phyloP scores from a whole-genome alignment of 2,797 vertebrate species.

The Pachyuromys duprasi region DNA sequence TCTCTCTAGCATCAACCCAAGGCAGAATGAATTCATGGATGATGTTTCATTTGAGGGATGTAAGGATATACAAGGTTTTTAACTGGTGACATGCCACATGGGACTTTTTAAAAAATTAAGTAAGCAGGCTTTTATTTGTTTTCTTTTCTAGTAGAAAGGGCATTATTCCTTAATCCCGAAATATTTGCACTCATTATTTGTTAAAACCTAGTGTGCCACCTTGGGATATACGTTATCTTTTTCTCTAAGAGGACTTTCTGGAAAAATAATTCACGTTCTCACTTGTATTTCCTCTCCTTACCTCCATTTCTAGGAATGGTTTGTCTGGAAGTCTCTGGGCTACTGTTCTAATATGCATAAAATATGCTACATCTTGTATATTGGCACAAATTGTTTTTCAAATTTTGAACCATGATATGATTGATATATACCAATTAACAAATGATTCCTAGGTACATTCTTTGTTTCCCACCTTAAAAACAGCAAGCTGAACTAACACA shows the following conservation, averaged over 20 bases:
- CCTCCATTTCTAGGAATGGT: background rate
- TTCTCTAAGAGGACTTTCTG: background rate
- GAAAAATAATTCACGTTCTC: background rate
- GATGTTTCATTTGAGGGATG: background rate
- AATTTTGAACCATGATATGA: background rate
- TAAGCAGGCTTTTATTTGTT: background rate
- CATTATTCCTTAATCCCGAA: background rate
- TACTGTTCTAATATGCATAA: background rate
- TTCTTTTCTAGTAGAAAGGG: background rate
- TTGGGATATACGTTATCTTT: slow-evolving; percentile 4
- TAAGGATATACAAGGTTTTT: background rate
- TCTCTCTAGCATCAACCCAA: background rate
- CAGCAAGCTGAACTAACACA: background rate
- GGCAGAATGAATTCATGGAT: background rate
- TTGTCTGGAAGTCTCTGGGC: background rate
- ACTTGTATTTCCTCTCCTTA: background rate
- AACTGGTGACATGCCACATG: background rate
- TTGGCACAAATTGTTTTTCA: background rate
- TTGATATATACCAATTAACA: background rate
- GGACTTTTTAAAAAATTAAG: background rate
- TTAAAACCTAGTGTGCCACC: background rate
- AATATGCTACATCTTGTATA: background rate
- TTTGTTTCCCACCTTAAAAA: background rate
- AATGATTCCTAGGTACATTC: slow-evolving; percentile 3
- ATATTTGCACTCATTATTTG: background rate